Base-by-base conservation (phyloP, 1,140 invertebrate genomes). In the Gyrodactylus bullatarudis region DNA sequence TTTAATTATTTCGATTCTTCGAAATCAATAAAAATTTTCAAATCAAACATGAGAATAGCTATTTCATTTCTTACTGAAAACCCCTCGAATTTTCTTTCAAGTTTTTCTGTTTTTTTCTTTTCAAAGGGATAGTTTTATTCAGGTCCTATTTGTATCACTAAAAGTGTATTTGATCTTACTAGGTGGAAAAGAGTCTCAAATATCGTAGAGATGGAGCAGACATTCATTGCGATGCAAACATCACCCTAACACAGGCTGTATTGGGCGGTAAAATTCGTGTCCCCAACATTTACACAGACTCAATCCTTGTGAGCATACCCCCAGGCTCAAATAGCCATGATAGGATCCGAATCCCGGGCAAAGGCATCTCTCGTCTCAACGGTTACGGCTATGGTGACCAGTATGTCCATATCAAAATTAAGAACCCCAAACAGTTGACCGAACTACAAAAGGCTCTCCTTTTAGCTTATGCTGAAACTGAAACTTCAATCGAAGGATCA, bases 231-330 rank as follows among this genome's bases (percentile, higher is more conserved):
- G 81, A 83, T 77, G 79, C 80, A 2, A 75, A 75, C 68, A 78
- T 83, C 23, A 80, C 77, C 74, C 71, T 98, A 0, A 83, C 89
- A 0, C 93, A 99, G 83, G 91, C 94, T 0, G 78, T 93, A 1
- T 82, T 99, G 0, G 95, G 95, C 25, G 94, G 94, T 69, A 86
- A 88, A 0, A 86, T 93, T 26, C 84, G 88, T 76, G 85, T 97
- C 76, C 87, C 91, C 78, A 93, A 94, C 0, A 84, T 99, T 54
- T 95, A 96, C 79, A 91, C 95, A 81, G 89, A 94, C 80, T 86
- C 91, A 75, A 87, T 26, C 2, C 23, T 73, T 21, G 72, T 83
- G 26, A 81, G 90, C 86, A 89, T 99, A 77, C 84, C 86, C 25
- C 84, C 89, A 0, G 89, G 90, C 0, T 96, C 93, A 0, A 88